Evolutionary conservation across 2,797 vertebrate genomes (phyloP).

Genomic region (Botia almorhae): DNA sequence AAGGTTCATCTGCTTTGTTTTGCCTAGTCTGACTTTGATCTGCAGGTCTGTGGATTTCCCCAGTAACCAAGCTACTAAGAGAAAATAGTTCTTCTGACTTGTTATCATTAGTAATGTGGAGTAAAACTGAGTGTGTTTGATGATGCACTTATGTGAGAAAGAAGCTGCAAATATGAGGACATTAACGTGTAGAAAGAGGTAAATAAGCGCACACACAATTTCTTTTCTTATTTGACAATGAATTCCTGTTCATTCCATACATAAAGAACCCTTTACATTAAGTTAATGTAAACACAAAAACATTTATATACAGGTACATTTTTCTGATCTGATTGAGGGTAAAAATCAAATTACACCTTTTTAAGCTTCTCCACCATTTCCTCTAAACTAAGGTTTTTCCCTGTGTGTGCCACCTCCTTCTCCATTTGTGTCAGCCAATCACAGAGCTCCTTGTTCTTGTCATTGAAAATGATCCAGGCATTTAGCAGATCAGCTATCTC

Average conservation of each 20-base stretch:
- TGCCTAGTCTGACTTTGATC: conserved; percentile 42
- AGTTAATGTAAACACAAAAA: too few species aligned
- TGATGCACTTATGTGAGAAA: conserved; percentile 46
- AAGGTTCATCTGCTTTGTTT: conserved; percentile 44
- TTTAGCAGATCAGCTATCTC: conserved; percentile 90
- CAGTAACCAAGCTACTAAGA: conserved; percentile 28
- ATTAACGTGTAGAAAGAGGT: conserved; percentile 60
- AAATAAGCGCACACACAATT: conserved; percentile 6
- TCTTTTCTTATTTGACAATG: neutral
- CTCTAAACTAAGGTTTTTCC: conserved; percentile 84
- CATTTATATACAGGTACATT: neutral
- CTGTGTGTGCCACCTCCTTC: conserved; percentile 84
- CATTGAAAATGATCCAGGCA: conserved; percentile 91
- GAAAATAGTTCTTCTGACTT: conserved; percentile 43
- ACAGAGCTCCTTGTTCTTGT: conserved; percentile 92
- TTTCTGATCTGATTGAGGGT: neutral
- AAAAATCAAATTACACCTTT: conserved; percentile 74
- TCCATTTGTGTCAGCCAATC: conserved; percentile 95
- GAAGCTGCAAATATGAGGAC: conserved; percentile 59
- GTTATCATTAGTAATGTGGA: conserved; percentile 40
- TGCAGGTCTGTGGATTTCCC: conserved; percentile 9
- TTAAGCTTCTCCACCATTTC: conserved; percentile 95
- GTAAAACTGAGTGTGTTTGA: conserved; percentile 35
- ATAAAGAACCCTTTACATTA: too few species aligned
- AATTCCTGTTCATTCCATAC: neutral